Evolutionary conservation across 2,888 invertebrate species (phyloP), one percentile per base, ranked within the genome.

Genomic region (Sphaeridia pumilis): DNA sequence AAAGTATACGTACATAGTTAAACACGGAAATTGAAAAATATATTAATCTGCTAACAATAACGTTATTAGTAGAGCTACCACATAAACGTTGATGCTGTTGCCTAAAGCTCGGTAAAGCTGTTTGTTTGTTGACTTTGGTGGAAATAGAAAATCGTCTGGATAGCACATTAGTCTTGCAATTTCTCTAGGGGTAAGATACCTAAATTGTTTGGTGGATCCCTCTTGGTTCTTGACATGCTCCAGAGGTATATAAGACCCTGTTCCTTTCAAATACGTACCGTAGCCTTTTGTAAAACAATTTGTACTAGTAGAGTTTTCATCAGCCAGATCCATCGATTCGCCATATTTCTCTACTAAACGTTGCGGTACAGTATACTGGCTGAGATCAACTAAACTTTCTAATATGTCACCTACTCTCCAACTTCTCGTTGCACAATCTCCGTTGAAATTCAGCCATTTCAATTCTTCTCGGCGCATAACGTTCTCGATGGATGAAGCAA

Each of bases 221-320:
- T 45, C 43, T 4, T 69, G n/a, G n/a, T 43, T 31, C 66, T 17
- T 63, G 59, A 54, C 76, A 73, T 61, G 73, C n/a, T n/a, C n/a
- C 74, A 46, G 69, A 60, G 57, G 74, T 67, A 10, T 4, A 31
- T 36, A 45, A 5, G 94, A 94, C 0, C 97, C 97, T 12, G 93
- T 89, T 0, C 95, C 95, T 73, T 92, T 87, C 25, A 83, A 73
- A 69, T 86, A 93, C 67, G 83, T 84, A 10, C 84, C 82, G 70
- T 97, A 97, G 25, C 87, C 84, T 74, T 93, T 94, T 4, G 95
- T 97, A 66, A 97, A 95, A 70, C 97, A 97, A 72, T 88, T 90
- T 1, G 88, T 84, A 59, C 83, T 80, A 47, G 66, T 74, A 1
- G 83, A 82, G 14, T 76, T 69, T 14, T 73, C 70, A 52, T 78